Evolutionary conservation across 2,113 vertebrate genomes (phyloP).

Genomic region (Chlamydotis undulata): DNA sequence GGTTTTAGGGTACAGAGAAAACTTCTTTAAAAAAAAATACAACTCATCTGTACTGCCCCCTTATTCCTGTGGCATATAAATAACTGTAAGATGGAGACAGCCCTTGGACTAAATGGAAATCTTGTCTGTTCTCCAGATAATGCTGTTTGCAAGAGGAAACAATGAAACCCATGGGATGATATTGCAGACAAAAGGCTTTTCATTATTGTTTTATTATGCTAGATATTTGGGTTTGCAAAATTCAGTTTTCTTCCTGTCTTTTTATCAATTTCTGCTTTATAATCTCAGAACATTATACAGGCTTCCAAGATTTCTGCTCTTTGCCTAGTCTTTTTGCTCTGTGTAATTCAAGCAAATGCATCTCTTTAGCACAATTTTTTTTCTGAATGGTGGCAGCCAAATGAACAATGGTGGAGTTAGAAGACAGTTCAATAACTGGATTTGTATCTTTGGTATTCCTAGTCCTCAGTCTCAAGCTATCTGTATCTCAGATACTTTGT

Average conservation of each 20-base stretch:
- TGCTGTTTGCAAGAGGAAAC: neutral
- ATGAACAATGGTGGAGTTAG: neutral
- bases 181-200: neutral
- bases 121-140: neutral
- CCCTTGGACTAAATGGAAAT: neutral
- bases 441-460: neutral
- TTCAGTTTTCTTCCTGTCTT: neutral
- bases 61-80: neutral
- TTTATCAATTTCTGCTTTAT: neutral
- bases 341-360: neutral
- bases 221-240: neutral
- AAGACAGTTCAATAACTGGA: neutral
- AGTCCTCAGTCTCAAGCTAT: neutral
- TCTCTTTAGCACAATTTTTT: neutral
- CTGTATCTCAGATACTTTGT: neutral
- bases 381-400: neutral
- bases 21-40: neutral
- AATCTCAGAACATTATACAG: neutral
- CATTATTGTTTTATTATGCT: neutral
- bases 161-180: neutral
- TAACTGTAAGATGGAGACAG: neutral
- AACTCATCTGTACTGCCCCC: neutral
- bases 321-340: neutral
- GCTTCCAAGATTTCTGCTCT: neutral
- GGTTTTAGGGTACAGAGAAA: neutral